Evolutionary conservation across 2,797 vertebrate species (phyloP).

Genomic region (Capromys pilorides): DNA sequence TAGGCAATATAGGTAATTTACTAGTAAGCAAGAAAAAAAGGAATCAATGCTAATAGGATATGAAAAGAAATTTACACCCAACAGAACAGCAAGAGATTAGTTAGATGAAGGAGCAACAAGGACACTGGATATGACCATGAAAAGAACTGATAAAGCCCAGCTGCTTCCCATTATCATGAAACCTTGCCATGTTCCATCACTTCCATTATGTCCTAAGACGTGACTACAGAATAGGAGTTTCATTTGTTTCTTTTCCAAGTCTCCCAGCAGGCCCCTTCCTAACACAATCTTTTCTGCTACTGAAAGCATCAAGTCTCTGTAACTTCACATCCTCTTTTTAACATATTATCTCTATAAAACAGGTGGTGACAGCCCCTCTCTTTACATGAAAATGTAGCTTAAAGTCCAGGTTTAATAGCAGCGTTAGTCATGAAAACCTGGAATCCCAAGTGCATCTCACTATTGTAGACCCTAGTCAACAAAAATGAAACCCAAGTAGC

Average conservation of each 20-base stretch:
- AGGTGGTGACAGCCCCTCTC: constrained; percentile 81
- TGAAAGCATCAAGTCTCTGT: constrained; percentile 80
- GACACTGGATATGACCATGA: constrained; percentile 79
- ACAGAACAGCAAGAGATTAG: constrained; percentile 82
- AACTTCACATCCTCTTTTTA: constrained; percentile 82
- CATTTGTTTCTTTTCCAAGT: constrained; percentile 82
- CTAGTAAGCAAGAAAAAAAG: constrained; percentile 71
- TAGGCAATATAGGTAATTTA: constrained; percentile 80
- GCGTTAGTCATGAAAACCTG: constrained; percentile 60
- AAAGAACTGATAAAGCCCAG: constrained; percentile 85
- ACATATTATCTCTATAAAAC: constrained; percentile 84
- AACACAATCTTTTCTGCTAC: constrained; percentile 55
- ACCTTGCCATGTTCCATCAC: constrained; percentile 81
- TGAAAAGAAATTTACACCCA: constrained; percentile 84
- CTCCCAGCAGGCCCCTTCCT: constrained; percentile 59
- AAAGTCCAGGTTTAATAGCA: constrained; percentile 76
- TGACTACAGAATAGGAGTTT: constrained; percentile 81
- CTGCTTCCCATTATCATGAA: constrained; percentile 84
- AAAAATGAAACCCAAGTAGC: constrained; percentile 47
- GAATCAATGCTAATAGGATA: constrained; percentile 74
- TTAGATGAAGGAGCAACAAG: constrained; percentile 82
- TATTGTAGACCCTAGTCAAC: constrained; percentile 59
- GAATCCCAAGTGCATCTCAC: constrained; percentile 65
- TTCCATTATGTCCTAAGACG: constrained; percentile 83
- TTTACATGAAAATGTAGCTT: constrained; percentile 81